A percentile compares a stretch with the other conserved stretches of the same genome.
These are phyloP conservation scores for fruit fly (Drosophila melanogaster) DNA, from an alignment of 1,140 invertebrate genomes.

Conservation along the genomic window Release_6_plus_ISO1_MT NT_037436.4:21603501-21604000, in stretches of 20 bases:
- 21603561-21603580: slow-evolving; percentile 73
- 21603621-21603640: slow-evolving; percentile 58
- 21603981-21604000: too few species aligned
- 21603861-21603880: not conserved
- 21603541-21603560: slow-evolving; percentile 46
- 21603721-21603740: slow-evolving; percentile 54
- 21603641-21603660: slow-evolving; percentile 73
- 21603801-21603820: not conserved
- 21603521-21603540: slow-evolving; percentile 40
- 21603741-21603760: slow-evolving; percentile 27
- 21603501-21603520: slow-evolving; percentile 37
- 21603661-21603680: slow-evolving; percentile 69
- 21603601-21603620: slow-evolving; percentile 67
- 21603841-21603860: not conserved
- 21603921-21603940: too few species aligned
- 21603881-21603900: too few species aligned
- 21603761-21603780: slow-evolving; percentile 4
- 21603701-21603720: slow-evolving; percentile 46
- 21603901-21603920: too few species aligned
- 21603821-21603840: not conserved
- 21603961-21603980: too few species aligned
- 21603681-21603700: slow-evolving; percentile 58
- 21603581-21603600: slow-evolving; percentile 77
- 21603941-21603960: too few species aligned
- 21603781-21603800: not conserved